Base-by-base conservation (phyloP, 2,113 vertebrate genomes). In the Crotophaga sulcirostris region DNA sequence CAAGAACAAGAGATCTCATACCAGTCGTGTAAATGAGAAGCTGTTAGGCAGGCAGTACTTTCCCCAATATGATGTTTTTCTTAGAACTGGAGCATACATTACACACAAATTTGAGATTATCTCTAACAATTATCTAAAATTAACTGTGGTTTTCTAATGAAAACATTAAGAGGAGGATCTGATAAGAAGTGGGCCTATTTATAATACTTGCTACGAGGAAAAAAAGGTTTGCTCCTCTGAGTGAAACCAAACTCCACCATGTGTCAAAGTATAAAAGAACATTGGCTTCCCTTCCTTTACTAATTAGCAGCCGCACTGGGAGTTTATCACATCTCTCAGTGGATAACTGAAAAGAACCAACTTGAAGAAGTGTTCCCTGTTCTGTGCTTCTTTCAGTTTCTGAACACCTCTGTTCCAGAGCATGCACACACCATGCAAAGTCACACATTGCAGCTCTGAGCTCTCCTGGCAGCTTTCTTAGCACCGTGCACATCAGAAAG, bases 81-180 rank as follows among this genome's bases (percentile, higher is more conserved):
- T 98, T 97, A 98, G 97, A 98, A 98, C 89, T 94, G 58, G 95
- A 89, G 90, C 96, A 97, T 93, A 42, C 15, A 91, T 95, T 94
- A 95, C 97, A 98, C 96, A 98, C 95, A 97, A 94, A 97, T 97
- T 97, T 96, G 93, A 98, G 98, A 98, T 98, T 98, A 98, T 98
- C 98, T 97, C 60, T 13, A 66, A 94, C 96, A 97, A 97, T 98
- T 96, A 98, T 98, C 98, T 98, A 95, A 98, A 98, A 98, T 98
- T 98, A 98, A 98, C 98, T 97, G 97, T 97, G 97, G 97, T 98
- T 98, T 98, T 97, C 96, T 97, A 97, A 98, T 98, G 97, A 98
- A 98, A 98, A 97, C 98, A 98, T 97, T 98, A 96, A 97, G 93
- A 94, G 94, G 79, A 94, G 75, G 72, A 97, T 98, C 97, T 98